These are phyloP conservation scores for Amblyteles armatorius DNA, from an alignment of 2,888 invertebrate genomes.

Conservation along the genomic window DNA sequence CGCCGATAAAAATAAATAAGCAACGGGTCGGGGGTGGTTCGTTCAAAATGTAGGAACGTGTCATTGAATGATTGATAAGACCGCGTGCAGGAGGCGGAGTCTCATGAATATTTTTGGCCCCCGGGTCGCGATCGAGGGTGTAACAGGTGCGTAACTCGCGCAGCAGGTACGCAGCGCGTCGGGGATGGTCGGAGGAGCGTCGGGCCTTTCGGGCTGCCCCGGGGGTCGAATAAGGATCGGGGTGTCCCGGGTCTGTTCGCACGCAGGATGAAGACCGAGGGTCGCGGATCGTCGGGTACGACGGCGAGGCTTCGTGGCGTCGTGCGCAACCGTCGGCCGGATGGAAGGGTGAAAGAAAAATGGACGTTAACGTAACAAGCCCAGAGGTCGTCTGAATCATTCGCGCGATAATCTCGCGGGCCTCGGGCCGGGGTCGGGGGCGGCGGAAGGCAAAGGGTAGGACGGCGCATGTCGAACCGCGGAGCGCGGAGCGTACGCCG, in stretches of 20 bases:
- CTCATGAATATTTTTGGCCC: constrained; percentile 39
- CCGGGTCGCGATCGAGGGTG: constrained; percentile 40
- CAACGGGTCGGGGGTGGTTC: not conserved
- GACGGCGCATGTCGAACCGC: constrained; percentile 35
- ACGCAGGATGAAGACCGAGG: constrained; percentile 2
- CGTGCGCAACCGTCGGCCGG: not conserved
- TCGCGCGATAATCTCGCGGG: constrained; percentile 71
- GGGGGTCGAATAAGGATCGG: constrained; percentile 62
- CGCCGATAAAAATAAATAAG: constrained; percentile 35
- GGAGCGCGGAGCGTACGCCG: constrained; percentile 10
- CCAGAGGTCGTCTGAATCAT: constrained; percentile 73
- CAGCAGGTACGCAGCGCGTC: constrained; percentile 28
- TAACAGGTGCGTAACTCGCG: constrained; percentile 62
- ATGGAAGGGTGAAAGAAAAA: constrained; percentile 58
- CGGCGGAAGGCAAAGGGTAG: constrained; percentile 59
- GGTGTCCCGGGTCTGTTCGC: constrained; percentile 2
- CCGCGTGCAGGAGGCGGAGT: not conserved
- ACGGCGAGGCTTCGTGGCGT: not conserved
- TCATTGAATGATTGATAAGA: constrained; percentile 23
- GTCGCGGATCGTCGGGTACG: constrained; percentile 1
- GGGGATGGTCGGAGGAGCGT: not conserved
- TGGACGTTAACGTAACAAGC: constrained; percentile 57
- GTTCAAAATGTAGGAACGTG: not conserved
- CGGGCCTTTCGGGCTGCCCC: constrained; percentile 48
- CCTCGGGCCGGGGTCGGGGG: constrained; percentile 19